Evolutionary conservation across 2,888 invertebrate genomes (phyloP).

Genomic region (Alitta virens): DNA sequence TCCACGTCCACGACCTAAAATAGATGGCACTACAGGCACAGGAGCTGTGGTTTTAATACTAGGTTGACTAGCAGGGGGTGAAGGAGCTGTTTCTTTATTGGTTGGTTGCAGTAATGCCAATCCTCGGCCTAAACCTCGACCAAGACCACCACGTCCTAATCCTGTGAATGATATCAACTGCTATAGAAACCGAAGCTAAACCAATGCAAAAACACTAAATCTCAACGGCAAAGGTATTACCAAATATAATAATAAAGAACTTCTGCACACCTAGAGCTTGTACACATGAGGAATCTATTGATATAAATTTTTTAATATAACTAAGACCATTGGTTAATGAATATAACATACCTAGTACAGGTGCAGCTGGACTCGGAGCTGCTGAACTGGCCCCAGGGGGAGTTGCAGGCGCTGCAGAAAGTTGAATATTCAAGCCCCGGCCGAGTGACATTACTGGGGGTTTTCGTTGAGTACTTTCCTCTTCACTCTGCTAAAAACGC

Average conservation of each 20-base stretch:
- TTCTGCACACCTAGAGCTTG: no score
- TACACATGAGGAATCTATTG: no score
- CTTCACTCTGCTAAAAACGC: no score
- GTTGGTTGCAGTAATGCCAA: not conserved
- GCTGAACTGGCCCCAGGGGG: not conserved
- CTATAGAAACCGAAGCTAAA: no score
- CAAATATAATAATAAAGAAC: no score
- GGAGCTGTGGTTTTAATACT: no score
- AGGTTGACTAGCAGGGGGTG: not conserved
- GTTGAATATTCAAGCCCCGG: not conserved
- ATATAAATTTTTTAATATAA: not conserved
- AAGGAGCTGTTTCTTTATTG: no score
- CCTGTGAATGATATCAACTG: not conserved
- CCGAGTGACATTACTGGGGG: not conserved
- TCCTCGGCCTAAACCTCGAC: constrained; percentile 3
- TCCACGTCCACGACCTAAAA: not conserved
- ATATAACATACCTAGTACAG: not conserved
- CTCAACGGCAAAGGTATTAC: no score
- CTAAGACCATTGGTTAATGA: no score
- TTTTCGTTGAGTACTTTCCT: no score
- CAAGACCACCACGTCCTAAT: not conserved
- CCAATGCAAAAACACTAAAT: no score
- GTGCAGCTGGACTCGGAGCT: not conserved
- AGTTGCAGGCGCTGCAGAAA: not conserved
- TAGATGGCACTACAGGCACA: no score